Conservation (phyloP, 2,797 vertebrate species). For the Falco peregrinus region DNA sequence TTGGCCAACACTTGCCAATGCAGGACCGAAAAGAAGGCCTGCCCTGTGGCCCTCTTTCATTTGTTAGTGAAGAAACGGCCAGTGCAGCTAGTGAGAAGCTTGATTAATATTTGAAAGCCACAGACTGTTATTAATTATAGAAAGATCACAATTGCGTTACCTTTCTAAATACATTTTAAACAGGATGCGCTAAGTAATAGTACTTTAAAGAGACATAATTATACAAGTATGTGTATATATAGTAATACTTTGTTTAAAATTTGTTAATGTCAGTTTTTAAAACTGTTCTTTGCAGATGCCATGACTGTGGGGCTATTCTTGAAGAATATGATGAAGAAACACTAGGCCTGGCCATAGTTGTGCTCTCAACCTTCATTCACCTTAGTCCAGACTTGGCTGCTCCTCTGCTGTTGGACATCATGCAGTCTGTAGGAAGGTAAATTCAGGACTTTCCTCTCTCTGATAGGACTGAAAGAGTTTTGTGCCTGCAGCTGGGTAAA, state of each 20-base stretch:
- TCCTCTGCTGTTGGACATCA: conserved; percentile 95
- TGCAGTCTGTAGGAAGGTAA: conserved; percentile 99
- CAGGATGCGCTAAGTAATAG: not conserved
- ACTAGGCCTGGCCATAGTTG: conserved; percentile 91
- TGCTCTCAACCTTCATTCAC: conserved; percentile 97
- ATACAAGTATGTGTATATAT: not conserved
- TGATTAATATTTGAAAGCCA: not conserved
- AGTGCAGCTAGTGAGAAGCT: not conserved
- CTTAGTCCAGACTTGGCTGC: conserved; percentile 96
- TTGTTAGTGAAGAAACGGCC: not conserved
- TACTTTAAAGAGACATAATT: not conserved
- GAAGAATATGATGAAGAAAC: conserved; percentile 99
- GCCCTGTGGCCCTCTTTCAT: not conserved
- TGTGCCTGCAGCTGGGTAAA: not conserved
- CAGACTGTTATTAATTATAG: not conserved
- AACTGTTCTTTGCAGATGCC: conserved; percentile 82
- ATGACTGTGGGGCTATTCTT: conserved; percentile 94
- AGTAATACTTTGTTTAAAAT: not conserved
- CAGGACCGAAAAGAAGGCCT: not conserved
- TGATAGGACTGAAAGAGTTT: not conserved
- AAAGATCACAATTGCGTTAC: not conserved
- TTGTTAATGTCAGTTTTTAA: not conserved
- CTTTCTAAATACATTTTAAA: not conserved
- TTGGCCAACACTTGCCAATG: not conserved
- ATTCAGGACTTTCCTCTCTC: not conserved